Percentiles rank a stretch among this genome's conserved stretches.
phyloP scores from a whole-genome alignment of 2,797 vertebrate species.

The Microctenopoma stevenorrisi region DNA sequence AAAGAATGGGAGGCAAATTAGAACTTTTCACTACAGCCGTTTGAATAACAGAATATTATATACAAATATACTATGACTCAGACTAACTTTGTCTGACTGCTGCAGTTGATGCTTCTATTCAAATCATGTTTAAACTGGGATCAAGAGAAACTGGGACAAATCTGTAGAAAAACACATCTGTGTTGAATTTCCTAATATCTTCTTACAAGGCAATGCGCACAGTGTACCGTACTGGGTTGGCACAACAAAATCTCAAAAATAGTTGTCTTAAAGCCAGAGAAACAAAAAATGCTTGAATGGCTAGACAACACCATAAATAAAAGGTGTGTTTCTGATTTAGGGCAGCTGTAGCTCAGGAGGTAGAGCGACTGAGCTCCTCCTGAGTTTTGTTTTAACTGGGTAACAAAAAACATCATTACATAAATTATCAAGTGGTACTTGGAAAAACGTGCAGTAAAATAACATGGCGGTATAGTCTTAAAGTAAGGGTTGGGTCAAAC shows the following conservation, averaged over 20 bases:
- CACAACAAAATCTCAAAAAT: too few relatives aligned
- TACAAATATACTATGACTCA: not conserved
- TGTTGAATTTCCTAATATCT: not conserved
- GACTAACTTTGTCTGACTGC: not conserved
- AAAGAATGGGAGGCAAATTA: not conserved
- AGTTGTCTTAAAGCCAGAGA: too few relatives aligned
- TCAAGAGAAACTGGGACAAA: not conserved
- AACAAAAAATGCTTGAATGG: too few relatives aligned
- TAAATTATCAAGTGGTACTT: not conserved
- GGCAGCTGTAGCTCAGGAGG: too few relatives aligned
- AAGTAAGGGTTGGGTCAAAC: not conserved
- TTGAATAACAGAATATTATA: slow-evolving; percentile 5
- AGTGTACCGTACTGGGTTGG: too few relatives aligned
- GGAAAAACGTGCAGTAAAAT: not conserved
- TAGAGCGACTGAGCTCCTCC: too few relatives aligned
- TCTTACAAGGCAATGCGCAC: too few relatives aligned
- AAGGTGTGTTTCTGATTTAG: too few relatives aligned
- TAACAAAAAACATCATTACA: too few relatives aligned
- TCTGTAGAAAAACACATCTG: not conserved
- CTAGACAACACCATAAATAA: not conserved
- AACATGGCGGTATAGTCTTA: too few relatives aligned
- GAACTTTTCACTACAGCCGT: not conserved
- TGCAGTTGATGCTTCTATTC: not conserved
- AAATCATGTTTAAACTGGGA: slow-evolving; percentile 3
- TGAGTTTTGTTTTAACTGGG: too few relatives aligned